Evolutionary conservation across 2,888 invertebrate genomes (phyloP).

Genomic region (Blastobasis adustella): DNA sequence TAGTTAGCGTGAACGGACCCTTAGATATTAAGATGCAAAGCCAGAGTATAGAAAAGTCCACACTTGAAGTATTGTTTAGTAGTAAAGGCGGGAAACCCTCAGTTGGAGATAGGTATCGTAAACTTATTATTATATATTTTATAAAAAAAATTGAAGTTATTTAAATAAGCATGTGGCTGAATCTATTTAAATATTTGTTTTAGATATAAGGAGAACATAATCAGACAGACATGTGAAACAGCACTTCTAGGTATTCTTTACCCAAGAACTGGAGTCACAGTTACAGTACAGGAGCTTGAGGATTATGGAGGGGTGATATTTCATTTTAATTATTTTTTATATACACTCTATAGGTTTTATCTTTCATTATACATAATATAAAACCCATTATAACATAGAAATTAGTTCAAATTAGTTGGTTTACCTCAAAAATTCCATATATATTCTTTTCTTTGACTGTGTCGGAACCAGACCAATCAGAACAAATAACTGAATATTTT

Average conservation of each 20-base stretch:
- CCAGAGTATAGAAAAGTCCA: conserved; percentile 84
- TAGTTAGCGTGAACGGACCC: conserved; percentile 89
- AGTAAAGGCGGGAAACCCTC: conserved; percentile 84
- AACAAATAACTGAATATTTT: no score
- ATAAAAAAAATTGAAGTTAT: no score
- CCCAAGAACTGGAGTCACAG: conserved; percentile 85
- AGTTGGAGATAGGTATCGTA: conserved; percentile 48
- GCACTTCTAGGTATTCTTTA: conserved; percentile 81
- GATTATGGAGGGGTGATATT: conserved; percentile 83
- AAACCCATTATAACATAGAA: no score
- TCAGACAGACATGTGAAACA: conserved; percentile 85
- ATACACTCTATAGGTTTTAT: no score
- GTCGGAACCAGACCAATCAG: no score
- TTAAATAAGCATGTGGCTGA: no score
- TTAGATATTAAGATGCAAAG: conserved; percentile 85
- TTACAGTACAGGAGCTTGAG: conserved; percentile 91
- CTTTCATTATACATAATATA: no score
- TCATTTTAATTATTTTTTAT: neutral
- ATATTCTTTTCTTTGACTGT: no score
- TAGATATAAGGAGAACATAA: conserved; percentile 82
- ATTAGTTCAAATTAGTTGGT: no score
- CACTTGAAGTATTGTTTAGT: conserved; percentile 85
- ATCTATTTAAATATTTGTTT: conserved; percentile 10
- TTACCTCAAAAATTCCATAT: no score
- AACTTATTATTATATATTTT: no score